Percentiles rank a stretch among this genome's conserved stretches.
These are phyloP conservation scores for Hypomecis atomaria DNA, from an alignment of 2,888 invertebrate species.

Conservation along the genomic window DNA sequence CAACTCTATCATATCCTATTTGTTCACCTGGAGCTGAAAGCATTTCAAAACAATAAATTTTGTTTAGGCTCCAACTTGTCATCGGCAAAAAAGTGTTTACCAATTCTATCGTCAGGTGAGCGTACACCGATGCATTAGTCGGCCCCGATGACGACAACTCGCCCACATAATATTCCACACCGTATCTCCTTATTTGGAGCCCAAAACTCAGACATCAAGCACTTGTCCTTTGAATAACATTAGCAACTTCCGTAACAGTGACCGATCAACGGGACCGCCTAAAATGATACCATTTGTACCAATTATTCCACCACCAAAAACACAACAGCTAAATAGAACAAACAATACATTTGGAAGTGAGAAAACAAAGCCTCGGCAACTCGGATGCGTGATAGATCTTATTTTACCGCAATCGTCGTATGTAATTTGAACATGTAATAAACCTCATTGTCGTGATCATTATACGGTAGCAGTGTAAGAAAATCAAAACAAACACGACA, in stretches of 20 bases:
- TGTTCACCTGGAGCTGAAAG: neutral
- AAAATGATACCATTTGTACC: constrained; percentile 50
- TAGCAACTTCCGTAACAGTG: constrained; percentile 66
- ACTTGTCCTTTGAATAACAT: constrained; percentile 65
- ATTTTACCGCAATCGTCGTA: constrained; percentile 34
- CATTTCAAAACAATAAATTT: neutral
- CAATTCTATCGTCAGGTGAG: constrained; percentile 41
- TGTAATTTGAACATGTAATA: constrained; percentile 37
- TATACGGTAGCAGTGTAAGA: constrained; percentile 20
- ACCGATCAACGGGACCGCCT: constrained; percentile 64
- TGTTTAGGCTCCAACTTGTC: constrained; percentile 22
- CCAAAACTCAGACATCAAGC: constrained; percentile 50
- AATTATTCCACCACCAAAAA: constrained; percentile 39
- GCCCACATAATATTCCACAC: constrained; percentile 62
- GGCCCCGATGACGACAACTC: constrained; percentile 63
- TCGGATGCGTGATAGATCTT: constrained; percentile 20
- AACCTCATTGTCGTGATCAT: constrained; percentile 34
- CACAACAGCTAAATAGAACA: constrained; percentile 16
- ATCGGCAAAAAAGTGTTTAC: constrained; percentile 34
- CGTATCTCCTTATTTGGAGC: constrained; percentile 62
- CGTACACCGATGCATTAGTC: constrained; percentile 54
- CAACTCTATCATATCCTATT: neutral
- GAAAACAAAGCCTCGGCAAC: constrained; percentile 23
- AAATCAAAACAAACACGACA: constrained; percentile 32
- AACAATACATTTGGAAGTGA: constrained; percentile 22